Conservation (phyloP, 2,797 vertebrate genomes). For the Linurgus olivaceus region DNA sequence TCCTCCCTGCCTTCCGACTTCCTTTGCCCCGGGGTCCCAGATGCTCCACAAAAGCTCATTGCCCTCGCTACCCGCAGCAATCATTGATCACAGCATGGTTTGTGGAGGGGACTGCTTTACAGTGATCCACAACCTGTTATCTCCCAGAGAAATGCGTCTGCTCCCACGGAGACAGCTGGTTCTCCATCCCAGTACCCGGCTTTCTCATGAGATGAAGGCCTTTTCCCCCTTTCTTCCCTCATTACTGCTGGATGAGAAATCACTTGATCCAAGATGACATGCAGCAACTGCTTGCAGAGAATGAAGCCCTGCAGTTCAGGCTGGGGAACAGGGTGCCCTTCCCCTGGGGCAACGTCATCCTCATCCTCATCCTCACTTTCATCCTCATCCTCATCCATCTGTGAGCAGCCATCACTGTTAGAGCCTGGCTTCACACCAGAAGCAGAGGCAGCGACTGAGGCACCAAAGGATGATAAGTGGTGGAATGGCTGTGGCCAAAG, state of each 20-base stretch:
- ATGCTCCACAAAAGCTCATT: background rate
- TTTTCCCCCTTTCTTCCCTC: background rate
- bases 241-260: background rate
- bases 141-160: background rate
- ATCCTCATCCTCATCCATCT: background rate
- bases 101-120: background rate
- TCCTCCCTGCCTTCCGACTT: background rate
- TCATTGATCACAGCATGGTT: background rate
- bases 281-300: background rate
- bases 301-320: background rate
- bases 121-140: background rate
- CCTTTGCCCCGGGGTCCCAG: background rate
- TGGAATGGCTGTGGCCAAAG: background rate
- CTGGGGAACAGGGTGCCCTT: background rate
- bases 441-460: background rate
- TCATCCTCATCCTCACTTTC: background rate
- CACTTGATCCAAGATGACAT: background rate
- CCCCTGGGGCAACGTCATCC: background rate
- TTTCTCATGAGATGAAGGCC: background rate
- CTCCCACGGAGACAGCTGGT: rapidly evolving
- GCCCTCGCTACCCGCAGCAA: background rate
- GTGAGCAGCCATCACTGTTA: background rate
- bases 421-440: background rate
- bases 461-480: rapidly evolving
- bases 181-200: background rate